Evolutionary conservation across 1,140 invertebrate species (phyloP).

Genomic region (Elymnias hypermnestra): DNA sequence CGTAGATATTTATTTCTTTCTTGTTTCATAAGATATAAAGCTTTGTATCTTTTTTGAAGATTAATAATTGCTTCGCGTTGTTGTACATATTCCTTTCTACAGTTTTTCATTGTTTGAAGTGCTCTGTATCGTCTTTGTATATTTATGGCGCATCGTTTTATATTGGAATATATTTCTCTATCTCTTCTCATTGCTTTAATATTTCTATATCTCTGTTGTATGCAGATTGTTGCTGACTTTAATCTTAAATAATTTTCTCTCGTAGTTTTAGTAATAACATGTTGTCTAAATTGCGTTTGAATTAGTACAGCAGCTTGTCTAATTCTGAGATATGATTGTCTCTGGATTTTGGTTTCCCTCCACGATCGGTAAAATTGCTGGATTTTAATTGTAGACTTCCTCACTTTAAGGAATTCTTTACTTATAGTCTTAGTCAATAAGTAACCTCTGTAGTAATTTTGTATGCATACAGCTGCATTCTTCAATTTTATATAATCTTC

Average conservation of each 20-base stretch:
- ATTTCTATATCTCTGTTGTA: conserved; percentile 68
- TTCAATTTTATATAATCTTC: conserved; percentile 40
- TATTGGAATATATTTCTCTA: conserved; percentile 48
- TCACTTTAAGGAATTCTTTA: conserved; percentile 41
- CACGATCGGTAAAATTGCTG: conserved; percentile 72
- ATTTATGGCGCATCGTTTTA: conserved; percentile 46
- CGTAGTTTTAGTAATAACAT: conserved; percentile 29
- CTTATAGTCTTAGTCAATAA: conserved; percentile 46
- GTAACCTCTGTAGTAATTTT: conserved; percentile 63
- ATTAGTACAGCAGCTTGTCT: conserved; percentile 43
- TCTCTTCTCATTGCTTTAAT: conserved; percentile 40
- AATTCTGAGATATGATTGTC: conserved; percentile 52
- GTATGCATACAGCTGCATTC: conserved; percentile 52
- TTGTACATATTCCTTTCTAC: conserved; percentile 22
- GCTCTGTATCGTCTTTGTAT: conserved; percentile 77
- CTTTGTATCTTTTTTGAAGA: conserved; percentile 47
- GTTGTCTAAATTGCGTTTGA: conserved; percentile 61
- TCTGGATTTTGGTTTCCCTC: conserved; percentile 40
- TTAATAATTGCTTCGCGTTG: conserved; percentile 17
- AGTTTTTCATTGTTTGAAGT: conserved; percentile 36
- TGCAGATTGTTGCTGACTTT: conserved; percentile 34
- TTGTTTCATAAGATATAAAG: conserved; percentile 34
- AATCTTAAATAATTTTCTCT: conserved; percentile 54
- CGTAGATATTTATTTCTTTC: conserved; percentile 32
- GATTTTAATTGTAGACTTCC: conserved; percentile 45